phyloP scores from a whole-genome alignment of 2,113 vertebrate genomes.

The Corynorhinus townsendii region DNA sequence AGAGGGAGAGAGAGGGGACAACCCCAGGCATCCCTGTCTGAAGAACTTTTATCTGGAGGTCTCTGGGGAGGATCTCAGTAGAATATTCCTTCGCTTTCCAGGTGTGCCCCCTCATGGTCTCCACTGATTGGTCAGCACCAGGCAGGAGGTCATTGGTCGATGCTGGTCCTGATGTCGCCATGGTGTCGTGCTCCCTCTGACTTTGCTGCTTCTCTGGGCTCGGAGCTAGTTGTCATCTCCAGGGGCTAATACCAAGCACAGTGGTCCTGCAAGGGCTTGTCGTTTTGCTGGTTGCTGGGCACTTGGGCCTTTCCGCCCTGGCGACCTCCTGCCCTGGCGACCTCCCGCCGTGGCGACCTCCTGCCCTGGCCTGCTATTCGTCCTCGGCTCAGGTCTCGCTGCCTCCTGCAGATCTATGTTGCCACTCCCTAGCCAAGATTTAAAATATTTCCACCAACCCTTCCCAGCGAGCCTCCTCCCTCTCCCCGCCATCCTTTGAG shows the following conservation, averaged over 20 bases:
- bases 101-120: background rate
- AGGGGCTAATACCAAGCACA: background rate
- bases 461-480: background rate
- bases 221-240: background rate
- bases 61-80: background rate
- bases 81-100: background rate
- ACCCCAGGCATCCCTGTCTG: background rate
- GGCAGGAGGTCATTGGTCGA: background rate
- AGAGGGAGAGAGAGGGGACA: background rate
- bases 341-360: background rate
- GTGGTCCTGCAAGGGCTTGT: background rate
- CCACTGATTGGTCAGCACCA: background rate
- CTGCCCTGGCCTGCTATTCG: background rate
- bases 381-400: background rate
- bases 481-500: no score
- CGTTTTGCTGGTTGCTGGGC: background rate
- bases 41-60: background rate
- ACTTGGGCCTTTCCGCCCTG: background rate
- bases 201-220: background rate
- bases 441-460: background rate
- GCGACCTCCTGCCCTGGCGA: background rate
- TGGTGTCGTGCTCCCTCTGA: background rate
- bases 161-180: background rate
- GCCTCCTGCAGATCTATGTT: background rate
- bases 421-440: background rate